Percentiles rank a stretch among this genome's conserved stretches.
Evolutionary conservation across 2,113 vertebrate species (phyloP).

Genomic region (Seriola quinqueradiata): DNA sequence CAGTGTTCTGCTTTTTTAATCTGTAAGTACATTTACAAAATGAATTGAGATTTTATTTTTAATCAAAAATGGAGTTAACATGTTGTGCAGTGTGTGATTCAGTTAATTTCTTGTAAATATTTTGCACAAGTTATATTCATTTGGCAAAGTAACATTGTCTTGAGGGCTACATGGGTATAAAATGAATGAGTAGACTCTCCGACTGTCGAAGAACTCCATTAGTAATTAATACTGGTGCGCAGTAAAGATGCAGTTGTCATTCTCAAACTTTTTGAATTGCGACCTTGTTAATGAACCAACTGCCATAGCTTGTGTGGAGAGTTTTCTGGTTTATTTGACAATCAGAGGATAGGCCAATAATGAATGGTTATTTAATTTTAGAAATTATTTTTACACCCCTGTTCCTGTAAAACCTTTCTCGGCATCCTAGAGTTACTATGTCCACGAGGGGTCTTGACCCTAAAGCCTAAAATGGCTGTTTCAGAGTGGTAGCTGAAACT

Average conservation of each 20-base stretch:
- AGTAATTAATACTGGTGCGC: neutral
- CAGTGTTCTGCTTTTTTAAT: neutral
- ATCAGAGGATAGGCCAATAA: neutral
- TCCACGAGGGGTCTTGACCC: neutral
- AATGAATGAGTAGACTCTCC: neutral
- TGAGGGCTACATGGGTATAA: neutral
- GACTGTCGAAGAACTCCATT: neutral
- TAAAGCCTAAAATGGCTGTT: conserved; percentile 20
- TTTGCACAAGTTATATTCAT: neutral
- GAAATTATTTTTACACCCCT: too few relatives aligned
- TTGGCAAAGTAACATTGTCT: neutral
- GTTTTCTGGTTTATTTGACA: conserved; percentile 2
- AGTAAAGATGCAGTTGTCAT: neutral
- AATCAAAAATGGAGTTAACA: neutral
- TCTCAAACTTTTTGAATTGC: neutral
- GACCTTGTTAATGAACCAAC: neutral
- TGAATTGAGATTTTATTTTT: neutral
- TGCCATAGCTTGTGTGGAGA: neutral
- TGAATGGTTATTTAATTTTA: too few relatives aligned
- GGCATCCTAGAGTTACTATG: neutral
- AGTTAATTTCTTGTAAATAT: neutral
- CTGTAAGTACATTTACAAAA: neutral
- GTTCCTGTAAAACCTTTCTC: neutral
- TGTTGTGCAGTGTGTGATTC: neutral
- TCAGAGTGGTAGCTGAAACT: conserved; percentile 19